Evolutionary conservation across 23 tunicate genomes (phyloP), one percentile per base, ranked within the genome.

Genomic region (Oikopleura albicans): DNA sequence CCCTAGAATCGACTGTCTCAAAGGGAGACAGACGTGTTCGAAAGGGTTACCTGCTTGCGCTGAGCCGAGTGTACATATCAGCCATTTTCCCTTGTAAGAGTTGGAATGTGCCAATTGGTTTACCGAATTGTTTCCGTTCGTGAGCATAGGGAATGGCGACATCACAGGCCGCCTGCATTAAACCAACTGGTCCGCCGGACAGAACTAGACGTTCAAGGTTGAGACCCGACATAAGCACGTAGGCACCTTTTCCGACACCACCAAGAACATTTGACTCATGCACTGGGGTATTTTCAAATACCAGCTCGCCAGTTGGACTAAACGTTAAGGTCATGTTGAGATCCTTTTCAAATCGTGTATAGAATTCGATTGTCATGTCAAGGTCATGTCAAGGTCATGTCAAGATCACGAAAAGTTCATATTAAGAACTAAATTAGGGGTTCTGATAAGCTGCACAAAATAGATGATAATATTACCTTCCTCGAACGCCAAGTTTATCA

Each of bases 101-200:
- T 75, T 87, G 88, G 40, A 87, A 87, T 38, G 39, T 57, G 27
- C 66, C 84, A 76, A 87, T 75, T 33, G 41, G 56, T 40, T 85
- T n/a, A 0, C 87, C 87, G 36, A 87, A 87, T 75, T 75, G 85
- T 41, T 87, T 85, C 76, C 89, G 84, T 39, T 87, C 87, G 84
- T 75, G 88, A 33, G 86, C 40, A 75, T 87, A 87, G 39, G 84
- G 84, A 0, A 87, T 40, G 29, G 89, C 83, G 34, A 40, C 84
- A 29, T 85, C 87, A 40, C 86, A 79, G 39, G 75, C 87, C 4
- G 75, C 87, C 39, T 87, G 84, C 87, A 85, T 85, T 37, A 85
- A 40, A 37, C 87, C 87, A 39, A 87, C 31, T 33, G 84, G 75
- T 1, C 84, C 84, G 1, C 49, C 87, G 16, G 89, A 83, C 28